Conservation (phyloP, 1,140 invertebrate genomes). For the Araneus ventricosus region DNA sequence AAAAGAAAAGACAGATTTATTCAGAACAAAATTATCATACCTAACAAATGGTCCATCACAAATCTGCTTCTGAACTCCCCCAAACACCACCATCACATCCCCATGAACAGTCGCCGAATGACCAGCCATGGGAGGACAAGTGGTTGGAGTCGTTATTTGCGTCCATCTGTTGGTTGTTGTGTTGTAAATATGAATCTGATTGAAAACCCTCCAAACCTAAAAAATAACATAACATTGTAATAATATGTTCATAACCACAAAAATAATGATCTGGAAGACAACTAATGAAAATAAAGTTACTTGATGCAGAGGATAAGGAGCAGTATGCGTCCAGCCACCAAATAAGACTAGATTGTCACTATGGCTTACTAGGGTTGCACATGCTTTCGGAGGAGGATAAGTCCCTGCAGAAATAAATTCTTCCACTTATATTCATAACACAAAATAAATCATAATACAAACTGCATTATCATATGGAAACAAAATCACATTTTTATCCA, state of each 20-base stretch:
- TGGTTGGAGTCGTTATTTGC: slow-evolving; percentile 83
- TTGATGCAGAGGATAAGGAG: slow-evolving; percentile 93
- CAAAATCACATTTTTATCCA: too few relatives aligned
- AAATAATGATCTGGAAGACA: too few relatives aligned
- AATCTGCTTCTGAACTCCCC: slow-evolving; percentile 83
- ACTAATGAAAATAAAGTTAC: too few relatives aligned
- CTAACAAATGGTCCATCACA: slow-evolving; percentile 77
- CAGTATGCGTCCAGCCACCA: slow-evolving; percentile 97
- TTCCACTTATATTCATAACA: too few relatives aligned
- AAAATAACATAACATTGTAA: background rate
- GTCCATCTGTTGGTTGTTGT: slow-evolving; percentile 91
- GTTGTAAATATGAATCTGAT: slow-evolving; percentile 95
- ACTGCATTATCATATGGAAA: too few relatives aligned
- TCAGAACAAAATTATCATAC: slow-evolving; percentile 68
- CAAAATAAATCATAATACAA: too few relatives aligned
- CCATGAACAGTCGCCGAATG: slow-evolving; percentile 95
- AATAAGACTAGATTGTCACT: slow-evolving; percentile 92
- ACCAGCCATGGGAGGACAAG: slow-evolving; percentile 87
- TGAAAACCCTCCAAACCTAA: slow-evolving; percentile 86
- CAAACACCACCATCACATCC: slow-evolving; percentile 90
- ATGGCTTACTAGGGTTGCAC: slow-evolving; percentile 92
- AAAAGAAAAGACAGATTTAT: too few relatives aligned
- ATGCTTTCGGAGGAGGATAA: slow-evolving; percentile 97
- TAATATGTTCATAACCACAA: too few relatives aligned
- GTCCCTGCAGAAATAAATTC: slow-evolving; percentile 87